Percentiles rank a stretch among this genome's conserved stretches.
phyloP scores from a whole-genome alignment of 2,888 invertebrate genomes.

The Disparrhopalites patrizii region DNA sequence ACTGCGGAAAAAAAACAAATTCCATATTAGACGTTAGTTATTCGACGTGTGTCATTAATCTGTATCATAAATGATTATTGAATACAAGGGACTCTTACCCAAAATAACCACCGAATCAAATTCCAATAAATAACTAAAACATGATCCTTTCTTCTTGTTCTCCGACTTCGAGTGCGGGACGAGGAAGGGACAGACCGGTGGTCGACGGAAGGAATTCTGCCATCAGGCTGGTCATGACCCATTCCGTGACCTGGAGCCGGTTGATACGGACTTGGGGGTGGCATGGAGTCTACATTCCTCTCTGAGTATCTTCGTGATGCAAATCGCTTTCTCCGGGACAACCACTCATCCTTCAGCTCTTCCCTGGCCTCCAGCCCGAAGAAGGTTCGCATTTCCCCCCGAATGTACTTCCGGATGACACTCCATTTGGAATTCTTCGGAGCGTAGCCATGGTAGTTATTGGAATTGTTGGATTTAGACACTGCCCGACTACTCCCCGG shows the following conservation, averaged over 20 bases:
- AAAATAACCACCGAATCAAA: constrained; percentile 47
- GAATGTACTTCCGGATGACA: constrained; percentile 42
- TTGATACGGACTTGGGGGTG: constrained; percentile 48
- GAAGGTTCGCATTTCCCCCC: constrained; percentile 45
- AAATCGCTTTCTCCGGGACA: constrained; percentile 46
- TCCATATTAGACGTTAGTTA: too few species aligned
- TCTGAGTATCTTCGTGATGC: constrained; percentile 47
- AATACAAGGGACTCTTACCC: constrained; percentile 34
- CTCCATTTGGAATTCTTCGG: constrained; percentile 38
- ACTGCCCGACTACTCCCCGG: constrained; percentile 34
- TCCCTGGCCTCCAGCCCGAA: constrained; percentile 34
- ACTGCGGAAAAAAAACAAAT: too few species aligned
- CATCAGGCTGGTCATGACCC: constrained; percentile 40
- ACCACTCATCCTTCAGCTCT: constrained; percentile 45
- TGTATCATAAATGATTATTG: too few species aligned
- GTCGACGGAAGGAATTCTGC: constrained; percentile 39
- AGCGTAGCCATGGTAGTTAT: constrained; percentile 20
- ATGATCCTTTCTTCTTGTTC: constrained; percentile 48
- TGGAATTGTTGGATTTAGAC: constrained; percentile 20
- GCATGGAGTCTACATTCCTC: constrained; percentile 48
- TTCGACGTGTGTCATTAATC: too few species aligned
- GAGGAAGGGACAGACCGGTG: constrained; percentile 31
- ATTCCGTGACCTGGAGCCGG: constrained; percentile 34
- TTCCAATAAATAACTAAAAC: constrained; percentile 49
- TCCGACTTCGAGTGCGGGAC: constrained; percentile 31